A percentile compares a stretch with the other conserved stretches of the same genome.
phyloP scores from a whole-genome alignment of 2,888 invertebrate genomes.

The Stenodera caucasica region DNA sequence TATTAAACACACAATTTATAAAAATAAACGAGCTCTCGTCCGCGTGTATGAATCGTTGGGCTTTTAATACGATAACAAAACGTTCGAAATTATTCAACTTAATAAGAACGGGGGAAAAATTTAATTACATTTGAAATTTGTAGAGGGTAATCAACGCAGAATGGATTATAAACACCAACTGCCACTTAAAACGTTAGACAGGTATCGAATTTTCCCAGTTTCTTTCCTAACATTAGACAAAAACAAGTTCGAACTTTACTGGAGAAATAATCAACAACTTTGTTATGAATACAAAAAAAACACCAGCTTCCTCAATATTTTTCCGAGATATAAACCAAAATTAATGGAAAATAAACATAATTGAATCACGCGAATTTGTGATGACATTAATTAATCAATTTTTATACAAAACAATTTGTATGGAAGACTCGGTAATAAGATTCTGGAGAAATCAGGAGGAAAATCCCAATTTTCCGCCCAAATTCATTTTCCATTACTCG shows the following conservation, averaged over 20 bases:
- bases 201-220: background rate
- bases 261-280: background rate
- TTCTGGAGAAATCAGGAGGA: background rate
- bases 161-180: background rate
- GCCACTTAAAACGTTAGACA: background rate
- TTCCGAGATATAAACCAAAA: too few species aligned
- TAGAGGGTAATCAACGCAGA: background rate
- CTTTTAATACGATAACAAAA: constrained; percentile 4
- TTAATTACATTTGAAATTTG: background rate
- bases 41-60: background rate
- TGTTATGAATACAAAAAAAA: too few species aligned
- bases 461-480: background rate
- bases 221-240: background rate
- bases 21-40: background rate
- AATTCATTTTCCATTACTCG: background rate
- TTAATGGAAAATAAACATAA: too few species aligned
- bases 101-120: background rate
- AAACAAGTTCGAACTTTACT: background rate
- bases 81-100: background rate
- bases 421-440: background rate
- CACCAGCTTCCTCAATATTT: too few species aligned
- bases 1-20: too few species aligned
- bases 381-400: background rate
- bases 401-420: background rate
- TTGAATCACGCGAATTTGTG: too few species aligned